Evolutionary conservation across 1,140 invertebrate genomes (phyloP), one percentile per base, ranked within the genome.

Genomic region (Cotesia chilonis): DNA sequence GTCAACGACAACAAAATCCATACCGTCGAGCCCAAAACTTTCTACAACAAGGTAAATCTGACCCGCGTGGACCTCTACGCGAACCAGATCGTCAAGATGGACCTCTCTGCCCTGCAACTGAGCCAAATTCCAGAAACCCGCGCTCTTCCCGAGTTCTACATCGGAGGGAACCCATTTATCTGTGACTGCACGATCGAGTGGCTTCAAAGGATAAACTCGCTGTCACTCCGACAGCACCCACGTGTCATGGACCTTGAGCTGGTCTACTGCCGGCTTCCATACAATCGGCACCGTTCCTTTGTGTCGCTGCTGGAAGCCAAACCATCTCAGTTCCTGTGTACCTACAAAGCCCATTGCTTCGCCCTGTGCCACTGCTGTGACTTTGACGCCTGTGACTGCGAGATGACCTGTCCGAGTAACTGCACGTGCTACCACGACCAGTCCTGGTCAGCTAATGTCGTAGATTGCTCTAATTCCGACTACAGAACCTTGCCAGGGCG

Each of bases 131-230:
- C 89, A 3, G 82, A 85, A 47, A 88, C 89, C 68, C 89, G 89
- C 63, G 86, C 90, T 10, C 84, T 95, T 61, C 94, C 94, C 0
- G 92, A 95, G 80, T 95, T 96, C 84, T 95, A 94, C 82, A 90
- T 96, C 52, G 94, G 94, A 17, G 92, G 92, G 20, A 96, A 96
- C 87, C 94, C 94, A n/a, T 95, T 95, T 80, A 89, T 92, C 72
- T 96, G 94, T 83, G 94, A 96, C 83, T 94, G 94, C 80, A 92
- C 91, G 71, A 94, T 94, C 89, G 94, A 96, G 85, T 96, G 94
- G 94, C 87, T 96, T 73, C 92, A 95, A 77, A 85, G 93, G 55
- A 93, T 95, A 77, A 94, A 96, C 85, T 89, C 89, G 41, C 80
- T 92, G 72, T 88, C 89, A 70, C 85, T 92, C 4, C 85, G 92